phyloP scores from a whole-genome alignment of 1,140 invertebrate genomes.

The Zaprionus lachaisei region DNA sequence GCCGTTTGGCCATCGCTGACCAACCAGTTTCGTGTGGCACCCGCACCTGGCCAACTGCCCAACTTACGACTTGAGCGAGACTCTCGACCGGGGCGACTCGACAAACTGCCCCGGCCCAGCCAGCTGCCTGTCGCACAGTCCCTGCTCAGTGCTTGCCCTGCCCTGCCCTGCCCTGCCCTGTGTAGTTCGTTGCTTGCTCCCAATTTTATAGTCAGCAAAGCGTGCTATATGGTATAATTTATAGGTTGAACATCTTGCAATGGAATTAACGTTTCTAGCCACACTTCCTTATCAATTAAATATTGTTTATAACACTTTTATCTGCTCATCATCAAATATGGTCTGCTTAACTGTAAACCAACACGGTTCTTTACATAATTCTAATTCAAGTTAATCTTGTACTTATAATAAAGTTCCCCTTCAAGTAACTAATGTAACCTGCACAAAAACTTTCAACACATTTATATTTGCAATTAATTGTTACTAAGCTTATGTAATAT shows the following conservation, averaged over 20 bases:
- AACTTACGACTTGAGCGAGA: constrained; percentile 59
- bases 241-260: neutral
- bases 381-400: neutral
- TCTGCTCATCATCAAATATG: neutral
- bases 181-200: neutral
- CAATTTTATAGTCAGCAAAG: neutral
- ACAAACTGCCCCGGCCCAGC: constrained; percentile 41
- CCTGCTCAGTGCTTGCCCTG: constrained; percentile 28
- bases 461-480: neutral
- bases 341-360: neutral
- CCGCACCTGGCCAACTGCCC: constrained; percentile 82
- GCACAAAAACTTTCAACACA: neutral
- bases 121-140: constrained; percentile 59
- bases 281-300: neutral
- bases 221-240: constrained; percentile 3
- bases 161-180: constrained; percentile 19
- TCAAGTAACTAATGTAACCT: neutral
- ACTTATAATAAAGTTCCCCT: neutral
- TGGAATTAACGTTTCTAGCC: neutral
- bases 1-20: constrained; percentile 54
- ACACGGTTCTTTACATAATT: neutral
- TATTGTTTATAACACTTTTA: constrained; percentile 22
- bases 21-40: constrained; percentile 65
- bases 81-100: constrained; percentile 43
- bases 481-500: neutral